A percentile compares a stretch with the other conserved stretches of the same genome.
Conservation (phyloP, 2,888 invertebrate species). For the Tanaodytes sp. region DNA sequence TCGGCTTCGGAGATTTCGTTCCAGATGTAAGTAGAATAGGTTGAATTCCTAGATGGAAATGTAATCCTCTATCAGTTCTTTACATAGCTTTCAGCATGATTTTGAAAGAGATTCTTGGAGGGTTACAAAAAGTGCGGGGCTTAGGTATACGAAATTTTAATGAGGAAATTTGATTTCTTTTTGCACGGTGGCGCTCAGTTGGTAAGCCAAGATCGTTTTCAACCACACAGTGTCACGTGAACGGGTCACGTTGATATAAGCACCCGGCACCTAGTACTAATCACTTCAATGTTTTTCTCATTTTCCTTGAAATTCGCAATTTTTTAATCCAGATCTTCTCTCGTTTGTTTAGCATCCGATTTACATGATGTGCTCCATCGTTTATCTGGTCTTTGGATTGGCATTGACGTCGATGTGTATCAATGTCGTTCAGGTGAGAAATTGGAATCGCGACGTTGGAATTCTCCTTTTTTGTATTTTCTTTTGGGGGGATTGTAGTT, state of each 20-base stretch:
- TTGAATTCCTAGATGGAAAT: neutral
- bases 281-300: constrained; percentile 7
- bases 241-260: too few relatives aligned
- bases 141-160: neutral
- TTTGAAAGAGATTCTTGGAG: too few relatives aligned
- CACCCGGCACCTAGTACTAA: constrained; percentile 47
- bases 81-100: too few relatives aligned
- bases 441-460: neutral
- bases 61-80: too few relatives aligned
- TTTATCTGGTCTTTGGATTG: constrained; percentile 94
- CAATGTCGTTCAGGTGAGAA: constrained; percentile 88
- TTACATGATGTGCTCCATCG: constrained; percentile 91
- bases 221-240: constrained; percentile 53
- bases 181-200: constrained; percentile 69
- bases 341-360: constrained; percentile 80
- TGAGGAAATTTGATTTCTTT: constrained; percentile 55
- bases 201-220: constrained; percentile 64
- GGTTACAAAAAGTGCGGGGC: constrained; percentile 21
- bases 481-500: too few relatives aligned
- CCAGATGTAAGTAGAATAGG: constrained; percentile 77
- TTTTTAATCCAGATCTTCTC: constrained; percentile 46
- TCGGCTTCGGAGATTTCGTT: constrained; percentile 95
- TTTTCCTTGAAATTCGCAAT: too few relatives aligned
- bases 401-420: constrained; percentile 98
- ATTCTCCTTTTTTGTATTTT: too few relatives aligned